These are phyloP conservation scores for Caenorhabditis macrosperma DNA, from an alignment of 2,888 invertebrate species.

Conservation along the genomic window DNA sequence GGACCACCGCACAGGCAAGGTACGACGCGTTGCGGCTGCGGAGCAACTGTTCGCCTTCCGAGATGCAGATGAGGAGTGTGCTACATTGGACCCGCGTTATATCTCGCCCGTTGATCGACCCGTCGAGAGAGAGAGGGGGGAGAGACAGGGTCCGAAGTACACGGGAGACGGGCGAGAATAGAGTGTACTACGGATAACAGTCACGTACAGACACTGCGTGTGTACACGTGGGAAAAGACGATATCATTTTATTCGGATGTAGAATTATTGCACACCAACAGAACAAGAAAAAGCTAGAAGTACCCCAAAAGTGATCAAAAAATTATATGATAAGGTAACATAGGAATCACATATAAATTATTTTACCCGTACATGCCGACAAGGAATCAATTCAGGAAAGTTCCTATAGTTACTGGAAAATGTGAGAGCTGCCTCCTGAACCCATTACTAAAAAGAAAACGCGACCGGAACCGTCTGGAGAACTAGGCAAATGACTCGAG, in stretches of 20 bases:
- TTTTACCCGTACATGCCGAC: constrained; percentile 21
- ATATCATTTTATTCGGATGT: background rate
- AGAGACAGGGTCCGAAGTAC: constrained; percentile 25
- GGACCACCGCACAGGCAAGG: constrained; percentile 7
- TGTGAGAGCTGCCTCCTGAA: background rate
- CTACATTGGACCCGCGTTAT: constrained; percentile 47
- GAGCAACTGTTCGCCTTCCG: constrained; percentile 40
- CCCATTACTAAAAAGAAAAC: constrained; percentile 12
- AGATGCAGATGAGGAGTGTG: constrained; percentile 38
- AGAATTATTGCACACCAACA: constrained; percentile 25
- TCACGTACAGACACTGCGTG: background rate
- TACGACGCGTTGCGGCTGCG: background rate
- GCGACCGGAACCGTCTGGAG: background rate
- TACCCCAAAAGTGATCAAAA: background rate
- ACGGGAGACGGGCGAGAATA: background rate
- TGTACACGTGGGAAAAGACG: background rate
- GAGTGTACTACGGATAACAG: constrained; percentile 1
- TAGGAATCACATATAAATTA: constrained; percentile 19
- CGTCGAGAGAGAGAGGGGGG: background rate
- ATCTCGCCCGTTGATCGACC: constrained; percentile 22
- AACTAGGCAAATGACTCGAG: constrained; percentile 41
- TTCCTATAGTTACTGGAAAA: background rate
- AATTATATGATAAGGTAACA: background rate
- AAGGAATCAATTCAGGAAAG: background rate
- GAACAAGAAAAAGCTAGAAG: constrained; percentile 15